phyloP scores from a whole-genome alignment of 2,113 vertebrate genomes.

The Rhodinocichla rosea region DNA sequence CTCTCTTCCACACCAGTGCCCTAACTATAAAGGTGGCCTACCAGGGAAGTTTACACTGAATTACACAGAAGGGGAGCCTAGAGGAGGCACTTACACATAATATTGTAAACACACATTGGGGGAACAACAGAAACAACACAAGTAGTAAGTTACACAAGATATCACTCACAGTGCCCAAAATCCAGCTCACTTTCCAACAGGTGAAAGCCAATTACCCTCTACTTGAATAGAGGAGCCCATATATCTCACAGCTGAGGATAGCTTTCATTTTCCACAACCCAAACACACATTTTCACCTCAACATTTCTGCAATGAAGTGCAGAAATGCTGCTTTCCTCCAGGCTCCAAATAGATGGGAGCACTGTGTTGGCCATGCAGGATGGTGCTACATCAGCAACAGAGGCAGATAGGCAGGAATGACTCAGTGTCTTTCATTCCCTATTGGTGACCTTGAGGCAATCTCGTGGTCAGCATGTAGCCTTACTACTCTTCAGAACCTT shows the following conservation, averaged over 20 bases:
- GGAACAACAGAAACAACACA: not conserved
- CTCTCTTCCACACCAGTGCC: not conserved
- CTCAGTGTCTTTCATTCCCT: not conserved
- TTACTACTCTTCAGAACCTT: not conserved
- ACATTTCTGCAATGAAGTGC: not conserved
- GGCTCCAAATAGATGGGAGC: not conserved
- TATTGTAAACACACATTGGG: not conserved
- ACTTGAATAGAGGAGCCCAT: not conserved
- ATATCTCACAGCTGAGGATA: not conserved
- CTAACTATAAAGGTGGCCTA: not conserved
- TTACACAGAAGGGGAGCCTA: not conserved
- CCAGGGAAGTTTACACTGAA: not conserved
- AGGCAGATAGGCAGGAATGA: not conserved
- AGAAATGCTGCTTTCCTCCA: not conserved
- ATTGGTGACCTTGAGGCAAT: not conserved
- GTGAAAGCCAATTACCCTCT: not conserved
- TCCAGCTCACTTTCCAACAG: not conserved
- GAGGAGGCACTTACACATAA: rapidly evolving
- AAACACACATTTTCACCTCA: not conserved
- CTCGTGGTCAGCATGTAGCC: not conserved
- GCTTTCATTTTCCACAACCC: not conserved
- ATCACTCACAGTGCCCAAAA: not conserved
- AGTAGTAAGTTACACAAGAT: not conserved
- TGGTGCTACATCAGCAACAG: not conserved
- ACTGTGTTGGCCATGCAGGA: not conserved